A percentile compares a stretch with the other conserved stretches of the same genome.
Evolutionary conservation across 2,888 invertebrate genomes (phyloP).

Genomic region (Thymelicus acteon): DNA sequence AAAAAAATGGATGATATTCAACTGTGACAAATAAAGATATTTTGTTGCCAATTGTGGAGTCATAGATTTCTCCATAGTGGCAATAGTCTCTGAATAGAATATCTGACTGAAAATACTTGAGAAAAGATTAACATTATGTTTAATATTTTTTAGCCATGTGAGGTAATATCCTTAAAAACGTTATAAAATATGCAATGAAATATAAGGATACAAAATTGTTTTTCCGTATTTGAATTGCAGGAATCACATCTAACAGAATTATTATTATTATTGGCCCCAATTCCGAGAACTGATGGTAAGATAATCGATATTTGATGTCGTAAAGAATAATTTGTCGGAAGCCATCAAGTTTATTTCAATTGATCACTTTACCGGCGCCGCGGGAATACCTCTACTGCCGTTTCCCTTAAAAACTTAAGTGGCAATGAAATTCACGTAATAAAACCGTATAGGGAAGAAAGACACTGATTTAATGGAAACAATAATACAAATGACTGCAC

Average conservation of each 20-base stretch:
- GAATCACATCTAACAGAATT: slow-evolving; percentile 4
- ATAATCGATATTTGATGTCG: slow-evolving; percentile 25
- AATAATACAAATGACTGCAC: slow-evolving; percentile 23
- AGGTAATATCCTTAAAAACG: too few species aligned
- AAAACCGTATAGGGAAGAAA: slow-evolving; percentile 30
- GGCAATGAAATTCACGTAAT: slow-evolving; percentile 25
- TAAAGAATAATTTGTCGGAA: slow-evolving; percentile 24
- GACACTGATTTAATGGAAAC: slow-evolving; percentile 26
- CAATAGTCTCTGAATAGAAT: too few species aligned
- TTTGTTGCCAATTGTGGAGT: too few species aligned
- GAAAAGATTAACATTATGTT: too few species aligned
- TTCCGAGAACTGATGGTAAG: slow-evolving; percentile 1
- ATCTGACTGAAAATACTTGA: too few species aligned
- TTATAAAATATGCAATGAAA: neutral
- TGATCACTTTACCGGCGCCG: slow-evolving; percentile 30
- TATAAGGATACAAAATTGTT: neutral
- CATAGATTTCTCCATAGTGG: too few species aligned
- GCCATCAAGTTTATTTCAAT: slow-evolving; percentile 35
- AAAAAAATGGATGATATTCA: too few species aligned
- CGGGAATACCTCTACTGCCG: slow-evolving; percentile 20
- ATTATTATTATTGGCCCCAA: neutral
- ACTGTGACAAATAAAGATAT: too few species aligned
- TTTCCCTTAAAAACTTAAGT: slow-evolving; percentile 31
- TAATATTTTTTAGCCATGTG: too few species aligned
- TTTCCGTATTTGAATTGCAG: slow-evolving; percentile 1